phyloP scores from a whole-genome alignment of 1,140 invertebrate genomes.

The Camponotus pennsylvanicus region DNA sequence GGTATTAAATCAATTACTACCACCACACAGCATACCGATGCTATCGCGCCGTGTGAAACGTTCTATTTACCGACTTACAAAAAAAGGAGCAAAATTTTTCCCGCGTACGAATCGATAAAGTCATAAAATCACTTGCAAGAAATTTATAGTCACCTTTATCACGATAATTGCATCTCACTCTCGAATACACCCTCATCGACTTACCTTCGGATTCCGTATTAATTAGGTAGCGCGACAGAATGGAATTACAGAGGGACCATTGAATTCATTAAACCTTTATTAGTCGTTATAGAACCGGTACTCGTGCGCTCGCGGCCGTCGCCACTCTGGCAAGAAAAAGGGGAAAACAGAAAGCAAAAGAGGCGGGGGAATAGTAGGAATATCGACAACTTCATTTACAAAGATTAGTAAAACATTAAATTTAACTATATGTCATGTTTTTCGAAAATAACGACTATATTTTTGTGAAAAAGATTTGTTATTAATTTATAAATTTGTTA shows the following conservation, averaged over 20 bases:
- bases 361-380: background rate
- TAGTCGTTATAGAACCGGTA: conserved; percentile 62
- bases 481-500: background rate
- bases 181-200: conserved; percentile 48
- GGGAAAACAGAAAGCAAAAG: background rate
- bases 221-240: conserved; percentile 59
- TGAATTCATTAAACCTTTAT: conserved; percentile 63
- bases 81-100: conserved; percentile 37
- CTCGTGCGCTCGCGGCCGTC: conserved; percentile 31
- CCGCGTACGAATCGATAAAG: conserved; percentile 54
- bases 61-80: conserved; percentile 38
- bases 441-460: background rate
- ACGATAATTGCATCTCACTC: conserved; percentile 51
- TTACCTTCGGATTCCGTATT: conserved; percentile 55
- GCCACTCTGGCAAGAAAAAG: conserved; percentile 24
- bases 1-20: conserved; percentile 43
- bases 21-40: background rate
- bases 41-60: conserved; percentile 40
- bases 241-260: conserved; percentile 52
- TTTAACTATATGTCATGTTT: background rate
- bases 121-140: conserved; percentile 60
- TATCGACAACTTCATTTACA: conserved; percentile 29
- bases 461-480: background rate
- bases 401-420: conserved; percentile 11
- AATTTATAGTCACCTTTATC: conserved; percentile 57